Base-by-base conservation (phyloP, 2,797 vertebrate species). In the Microctenopoma stevenorrisi region DNA sequence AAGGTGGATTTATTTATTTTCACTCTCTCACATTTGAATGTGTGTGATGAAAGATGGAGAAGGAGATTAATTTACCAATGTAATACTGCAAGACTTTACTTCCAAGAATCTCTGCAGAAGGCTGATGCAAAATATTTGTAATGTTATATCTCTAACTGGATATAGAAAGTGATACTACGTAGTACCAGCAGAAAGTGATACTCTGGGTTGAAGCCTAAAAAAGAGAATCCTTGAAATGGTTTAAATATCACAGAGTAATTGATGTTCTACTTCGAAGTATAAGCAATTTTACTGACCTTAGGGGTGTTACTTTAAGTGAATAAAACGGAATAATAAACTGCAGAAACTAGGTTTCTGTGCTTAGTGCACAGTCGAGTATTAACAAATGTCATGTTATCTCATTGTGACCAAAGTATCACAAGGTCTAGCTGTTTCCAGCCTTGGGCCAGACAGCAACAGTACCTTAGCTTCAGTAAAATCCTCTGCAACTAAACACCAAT, bases 1-100 rank as follows among this genome's bases (percentile, higher is more conserved):
- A 79, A 82, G 69, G 79, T 81, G 79, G 72, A 70, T 72, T 64
- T 85, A 85, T 86, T 90, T 87, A 78, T 89, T 83, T 74, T 75
- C 71, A 61, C 70, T 76, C 55, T 79, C 73, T 75, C 67, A 63
- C 59, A 79, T 86, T 73, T 77, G 46, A 70, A 81, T 70, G 63
- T 26, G 76, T 42, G 64, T 64, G 51, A 78, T 28, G 59, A 57
- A 64, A 40, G 12, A 28, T 46, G 38, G 64, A 68, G 30, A 33
- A 33, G 4, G 38, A 43, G n/a, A 18, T 44, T 47, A 35, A 63
- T 68, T 67, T 3, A 49, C 28, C 48, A 33, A 13, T 42, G 13
- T 22, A 12, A 53, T 18, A 35, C 10, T 57, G 10, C 30, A 7
- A 64, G 13, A 53, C 8, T 40, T 53, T 69, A 22, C 43, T 43